Base-by-base conservation (phyloP, 1,140 invertebrate genomes). In the Neodiprion fabricii region DNA sequence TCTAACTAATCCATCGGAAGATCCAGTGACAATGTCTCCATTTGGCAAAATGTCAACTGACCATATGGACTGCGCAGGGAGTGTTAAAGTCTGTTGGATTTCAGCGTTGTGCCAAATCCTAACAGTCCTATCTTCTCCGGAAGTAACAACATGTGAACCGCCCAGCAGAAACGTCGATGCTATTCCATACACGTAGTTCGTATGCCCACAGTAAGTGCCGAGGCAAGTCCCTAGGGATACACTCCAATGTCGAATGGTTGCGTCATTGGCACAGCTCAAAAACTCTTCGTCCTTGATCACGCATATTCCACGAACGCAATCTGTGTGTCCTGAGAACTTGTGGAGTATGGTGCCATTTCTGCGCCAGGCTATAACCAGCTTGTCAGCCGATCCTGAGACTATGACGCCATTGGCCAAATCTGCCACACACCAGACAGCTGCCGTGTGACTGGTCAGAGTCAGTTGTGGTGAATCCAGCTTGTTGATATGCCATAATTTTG, bases 21-120 rank as follows among this genome's bases (percentile, higher is more conserved):
- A 89, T 9, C 96, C 98, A 75, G 95, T 93, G n/a, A 95, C 95
- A 82, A 99, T 92, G 87, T 99, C 97, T 11, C 94, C 94, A 89
- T 98, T 98, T 5, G 89, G 80, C 17, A 99, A 85, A 74, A 92
- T 91, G 72, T 92, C 90, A 0, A 98, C 93, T 69, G 92, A 92
- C 98, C 98, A 99, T 9, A 99, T 92, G 23, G 96, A 96, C 72
- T 95, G 93, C 1, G 94, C 92, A 0, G 98, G 97, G 71, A 98
- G 89, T 14, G 90, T 83, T 47, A 99, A 92, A 0, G 94, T 93
- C 80, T 97, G 92, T 47, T 90, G 83, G 79, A 92, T 90, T 71
- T 92, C 88, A 0, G 91, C 92, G 48, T 91, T 89, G 73, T 91
- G 85, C 97, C 97, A 99, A 79, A 98, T 90, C 66, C 94, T 90